phyloP scores from a whole-genome alignment of 2,888 invertebrate genomes.

The Orthonychiurus folsomi region DNA sequence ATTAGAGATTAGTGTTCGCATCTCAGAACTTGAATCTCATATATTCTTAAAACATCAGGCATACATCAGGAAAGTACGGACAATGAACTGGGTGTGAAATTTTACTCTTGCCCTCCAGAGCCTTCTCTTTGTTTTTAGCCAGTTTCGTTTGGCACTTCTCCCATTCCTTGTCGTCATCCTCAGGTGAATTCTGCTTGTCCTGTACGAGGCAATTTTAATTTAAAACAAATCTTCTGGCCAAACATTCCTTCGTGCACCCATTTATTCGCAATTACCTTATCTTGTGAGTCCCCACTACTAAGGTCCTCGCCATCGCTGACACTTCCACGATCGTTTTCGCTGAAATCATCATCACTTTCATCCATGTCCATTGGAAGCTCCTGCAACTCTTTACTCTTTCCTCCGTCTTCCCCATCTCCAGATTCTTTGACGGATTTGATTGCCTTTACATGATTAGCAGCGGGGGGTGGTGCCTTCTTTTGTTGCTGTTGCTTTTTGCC shows the following conservation, averaged over 20 bases:
- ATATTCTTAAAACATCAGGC: slow-evolving; percentile 32
- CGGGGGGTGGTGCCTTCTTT: slow-evolving; percentile 41
- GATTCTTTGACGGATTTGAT: slow-evolving; percentile 38
- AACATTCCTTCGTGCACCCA: too few species aligned
- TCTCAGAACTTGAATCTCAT: slow-evolving; percentile 6
- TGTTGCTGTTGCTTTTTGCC: slow-evolving; percentile 30
- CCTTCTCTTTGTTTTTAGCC: slow-evolving; percentile 68
- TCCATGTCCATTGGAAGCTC: slow-evolving; percentile 44
- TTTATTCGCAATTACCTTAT: slow-evolving; percentile 29
- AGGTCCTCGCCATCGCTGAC: slow-evolving; percentile 38
- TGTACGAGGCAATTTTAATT: slow-evolving; percentile 24
- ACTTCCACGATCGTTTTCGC: slow-evolving; percentile 42
- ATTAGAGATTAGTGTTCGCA: slow-evolving; percentile 15
- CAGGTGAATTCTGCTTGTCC: slow-evolving; percentile 31
- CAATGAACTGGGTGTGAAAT: slow-evolving; percentile 94
- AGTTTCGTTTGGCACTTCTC: slow-evolving; percentile 82
- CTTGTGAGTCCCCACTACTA: slow-evolving; percentile 43
- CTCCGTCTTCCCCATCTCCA: slow-evolving; percentile 34
- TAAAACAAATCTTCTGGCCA: too few species aligned
- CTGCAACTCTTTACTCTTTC: slow-evolving; percentile 28
- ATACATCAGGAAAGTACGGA: slow-evolving; percentile 82
- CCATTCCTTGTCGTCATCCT: slow-evolving; percentile 79
- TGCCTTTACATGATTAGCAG: slow-evolving; percentile 41
- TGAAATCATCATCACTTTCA: slow-evolving; percentile 52
- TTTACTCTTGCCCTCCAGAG: slow-evolving; percentile 84